Conservation (phyloP, 2,113 vertebrate genomes). For the Istiophorus platypterus region DNA sequence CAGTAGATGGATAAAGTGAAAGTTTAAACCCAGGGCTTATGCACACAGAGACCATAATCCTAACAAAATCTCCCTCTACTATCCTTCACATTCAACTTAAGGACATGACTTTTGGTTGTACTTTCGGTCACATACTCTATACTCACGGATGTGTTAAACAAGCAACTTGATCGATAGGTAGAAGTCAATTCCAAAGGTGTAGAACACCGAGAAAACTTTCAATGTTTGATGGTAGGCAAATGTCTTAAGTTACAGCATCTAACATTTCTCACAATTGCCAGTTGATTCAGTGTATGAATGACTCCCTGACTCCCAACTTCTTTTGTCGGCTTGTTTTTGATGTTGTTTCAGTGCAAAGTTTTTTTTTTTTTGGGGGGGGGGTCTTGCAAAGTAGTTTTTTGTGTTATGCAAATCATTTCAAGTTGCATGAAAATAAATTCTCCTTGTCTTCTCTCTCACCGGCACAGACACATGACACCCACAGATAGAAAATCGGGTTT, state of each 20-base stretch:
- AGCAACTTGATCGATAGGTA: constrained; percentile 55
- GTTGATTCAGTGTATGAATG: constrained; percentile 1
- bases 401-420: constrained; percentile 66
- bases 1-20: constrained; percentile 71
- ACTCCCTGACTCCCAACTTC: neutral
- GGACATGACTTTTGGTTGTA: constrained; percentile 58
- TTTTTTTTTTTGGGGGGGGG: too few relatives aligned
- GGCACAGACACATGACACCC: constrained; percentile 61
- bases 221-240: neutral
- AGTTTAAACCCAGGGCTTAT: constrained; percentile 73
- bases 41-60: constrained; percentile 71
- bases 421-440: constrained; percentile 67
- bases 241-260: neutral
- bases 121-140: constrained; percentile 49
- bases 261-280: neutral
- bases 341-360: constrained; percentile 72
- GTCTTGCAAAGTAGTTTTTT: constrained; percentile 69
- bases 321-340: constrained; percentile 46
- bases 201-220: constrained; percentile 24
- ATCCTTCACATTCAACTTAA: constrained; percentile 64
- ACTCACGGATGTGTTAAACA: constrained; percentile 61
- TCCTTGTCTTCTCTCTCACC: constrained; percentile 42
- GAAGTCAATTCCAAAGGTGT: constrained; percentile 36
- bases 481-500: constrained; percentile 41
- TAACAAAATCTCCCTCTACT: constrained; percentile 58